Evolutionary conservation across 2,113 vertebrate genomes (phyloP).

Genomic region (Microtus ochrogaster): DNA sequence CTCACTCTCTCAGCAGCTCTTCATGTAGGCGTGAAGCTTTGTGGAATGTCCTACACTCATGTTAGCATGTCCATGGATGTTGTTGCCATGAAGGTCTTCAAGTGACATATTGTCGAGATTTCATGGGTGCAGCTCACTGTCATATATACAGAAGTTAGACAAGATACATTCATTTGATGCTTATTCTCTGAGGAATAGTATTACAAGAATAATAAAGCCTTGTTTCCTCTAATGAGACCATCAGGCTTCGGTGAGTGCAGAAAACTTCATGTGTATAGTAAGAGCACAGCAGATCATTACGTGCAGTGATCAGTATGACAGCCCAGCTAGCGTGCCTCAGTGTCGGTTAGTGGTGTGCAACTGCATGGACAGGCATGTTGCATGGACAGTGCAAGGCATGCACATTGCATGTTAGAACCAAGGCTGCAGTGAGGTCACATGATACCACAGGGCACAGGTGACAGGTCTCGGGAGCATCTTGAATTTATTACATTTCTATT

Average conservation of each 20-base stretch:
- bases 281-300: no score
- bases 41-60: no score
- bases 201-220: background rate
- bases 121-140: background rate
- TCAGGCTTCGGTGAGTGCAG: background rate
- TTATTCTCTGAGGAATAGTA: background rate
- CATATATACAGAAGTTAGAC: background rate
- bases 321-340: background rate
- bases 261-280: background rate
- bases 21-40: background rate
- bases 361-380: no score
- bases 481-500: background rate
- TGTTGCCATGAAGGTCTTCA: background rate
- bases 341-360: accelerated
- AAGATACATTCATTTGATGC: background rate
- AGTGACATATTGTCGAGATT: no score
- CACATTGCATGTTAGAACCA: background rate
- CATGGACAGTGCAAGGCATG: background rate
- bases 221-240: background rate
- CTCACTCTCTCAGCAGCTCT: background rate
- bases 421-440: background rate
- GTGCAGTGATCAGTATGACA: no score
- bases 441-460: background rate
- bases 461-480: no score
- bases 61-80: background rate